Evolutionary conservation across 1,140 invertebrate genomes (phyloP), one percentile per base, ranked within the genome.

Genomic region (Fragariocoptes setiger): DNA sequence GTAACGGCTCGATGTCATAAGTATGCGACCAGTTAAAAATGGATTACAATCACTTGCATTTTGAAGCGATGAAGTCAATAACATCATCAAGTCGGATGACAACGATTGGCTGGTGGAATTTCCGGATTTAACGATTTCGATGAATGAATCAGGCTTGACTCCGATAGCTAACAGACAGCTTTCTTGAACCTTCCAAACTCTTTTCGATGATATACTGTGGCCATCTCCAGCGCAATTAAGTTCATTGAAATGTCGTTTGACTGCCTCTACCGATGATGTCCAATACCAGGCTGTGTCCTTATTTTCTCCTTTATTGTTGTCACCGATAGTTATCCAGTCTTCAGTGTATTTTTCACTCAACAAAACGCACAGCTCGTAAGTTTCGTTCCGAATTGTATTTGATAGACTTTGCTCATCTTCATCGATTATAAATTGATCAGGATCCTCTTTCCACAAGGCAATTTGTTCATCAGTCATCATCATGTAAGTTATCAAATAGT

Each of bases 381-480:
- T n/a, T n/a, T n/a, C n/a, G n/a, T n/a, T n/a, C n/a, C n/a, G n/a
- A n/a, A n/a, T n/a, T n/a, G n/a, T n/a, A n/a, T n/a, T n/a, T n/a
- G n/a, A n/a, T n/a, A n/a, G n/a, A n/a, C n/a, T n/a, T n/a, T 67
- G 65, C 43, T 74, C 68, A 51, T 74, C 71, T 51, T 77, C 74
- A 51, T 77, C 73, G 48, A 74, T 71, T 3, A 76, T 68, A 60
- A 74, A 76, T 47, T 69, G 67, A 50, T 72, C 69, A 0, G 71
- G 69, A 61, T 70, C 70, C 20, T 56, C 62, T 22, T 61, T 64
- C 74, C 74, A 77, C 21, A 63, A 52, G 49, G 67, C 62, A 41
- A 66, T 67, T 57, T 75, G 70, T 48, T 76, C 71, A 44, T 74
- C 68, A 3, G 72, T 73, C 41, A 77, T 68, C 59, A 76, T 72